Percentiles rank a stretch among this genome's conserved stretches.
phyloP scores from a whole-genome alignment of 2,113 vertebrate genomes.

The Aegypius monachus region DNA sequence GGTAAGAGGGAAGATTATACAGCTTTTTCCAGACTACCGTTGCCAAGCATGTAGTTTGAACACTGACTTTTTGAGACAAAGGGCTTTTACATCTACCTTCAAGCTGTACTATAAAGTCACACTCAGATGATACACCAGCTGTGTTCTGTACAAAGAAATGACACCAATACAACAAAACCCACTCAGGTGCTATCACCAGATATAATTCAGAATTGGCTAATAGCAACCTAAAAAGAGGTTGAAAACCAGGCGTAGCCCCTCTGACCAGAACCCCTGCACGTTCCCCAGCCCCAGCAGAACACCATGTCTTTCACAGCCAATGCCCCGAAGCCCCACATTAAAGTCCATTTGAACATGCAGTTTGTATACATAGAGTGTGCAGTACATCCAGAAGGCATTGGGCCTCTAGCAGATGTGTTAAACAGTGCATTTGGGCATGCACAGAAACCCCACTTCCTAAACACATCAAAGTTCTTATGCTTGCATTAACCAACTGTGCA shows the following conservation, averaged over 20 bases:
- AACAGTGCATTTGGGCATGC: background rate
- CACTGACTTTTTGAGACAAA: background rate
- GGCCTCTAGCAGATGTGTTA: background rate
- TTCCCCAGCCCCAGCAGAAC: background rate
- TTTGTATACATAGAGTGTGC: background rate
- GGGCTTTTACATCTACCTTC: background rate
- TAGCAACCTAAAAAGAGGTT: background rate
- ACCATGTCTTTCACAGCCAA: background rate
- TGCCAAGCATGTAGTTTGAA: background rate
- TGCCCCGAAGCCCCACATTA: fast-evolving
- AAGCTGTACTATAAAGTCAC: background rate
- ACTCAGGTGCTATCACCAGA: background rate
- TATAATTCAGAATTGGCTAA: background rate
- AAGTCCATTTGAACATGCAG: background rate
- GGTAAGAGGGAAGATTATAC: background rate
- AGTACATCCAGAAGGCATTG: background rate
- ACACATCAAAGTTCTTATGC: background rate
- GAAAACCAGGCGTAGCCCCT: background rate
- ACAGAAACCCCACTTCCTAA: background rate
- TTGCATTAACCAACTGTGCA: background rate
- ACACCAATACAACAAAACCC: background rate
- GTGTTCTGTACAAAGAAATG: background rate
- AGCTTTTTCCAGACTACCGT: background rate
- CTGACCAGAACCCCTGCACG: background rate
- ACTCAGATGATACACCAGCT: background rate